phyloP scores from a whole-genome alignment of 2,888 invertebrate genomes.

The Patella caerulea region DNA sequence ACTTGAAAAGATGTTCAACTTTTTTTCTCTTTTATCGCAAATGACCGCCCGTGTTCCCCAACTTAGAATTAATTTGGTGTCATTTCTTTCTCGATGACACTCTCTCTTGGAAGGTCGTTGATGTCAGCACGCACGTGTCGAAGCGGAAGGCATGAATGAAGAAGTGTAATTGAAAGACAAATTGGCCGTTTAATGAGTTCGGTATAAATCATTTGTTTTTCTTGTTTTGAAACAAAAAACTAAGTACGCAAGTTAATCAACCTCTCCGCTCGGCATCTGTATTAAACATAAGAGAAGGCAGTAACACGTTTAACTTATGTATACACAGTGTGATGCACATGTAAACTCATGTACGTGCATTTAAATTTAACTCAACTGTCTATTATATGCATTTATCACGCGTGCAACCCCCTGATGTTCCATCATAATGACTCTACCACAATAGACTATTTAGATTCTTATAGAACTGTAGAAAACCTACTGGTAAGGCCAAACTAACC shows the following conservation, averaged over 20 bases:
- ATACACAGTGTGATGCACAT: neutral
- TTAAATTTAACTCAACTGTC: slow-evolving; percentile 2
- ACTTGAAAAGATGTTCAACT: too few species aligned
- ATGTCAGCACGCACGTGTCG: neutral
- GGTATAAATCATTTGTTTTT: neutral
- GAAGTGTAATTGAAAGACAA: neutral
- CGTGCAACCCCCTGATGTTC: neutral
- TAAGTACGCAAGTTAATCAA: neutral
- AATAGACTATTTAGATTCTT: neutral
- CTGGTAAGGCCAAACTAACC: too few species aligned
- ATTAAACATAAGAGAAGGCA: neutral
- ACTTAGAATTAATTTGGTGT: too few species aligned
- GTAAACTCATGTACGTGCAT: slow-evolving; percentile 6
- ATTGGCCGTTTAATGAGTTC: slow-evolving; percentile 2
- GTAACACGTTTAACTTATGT: neutral
- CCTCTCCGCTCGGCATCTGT: neutral
- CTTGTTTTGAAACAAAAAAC: neutral
- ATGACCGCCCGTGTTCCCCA: too few species aligned
- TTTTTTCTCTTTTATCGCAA: too few species aligned
- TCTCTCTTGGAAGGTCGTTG: neutral
- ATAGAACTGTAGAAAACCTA: neutral
- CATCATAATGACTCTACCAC: neutral
- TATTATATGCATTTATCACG: slow-evolving; percentile 9
- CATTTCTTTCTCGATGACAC: too few species aligned
- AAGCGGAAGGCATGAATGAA: neutral